phyloP scores from a whole-genome alignment of 2,888 invertebrate genomes.

The Cerastis rubricosa region DNA sequence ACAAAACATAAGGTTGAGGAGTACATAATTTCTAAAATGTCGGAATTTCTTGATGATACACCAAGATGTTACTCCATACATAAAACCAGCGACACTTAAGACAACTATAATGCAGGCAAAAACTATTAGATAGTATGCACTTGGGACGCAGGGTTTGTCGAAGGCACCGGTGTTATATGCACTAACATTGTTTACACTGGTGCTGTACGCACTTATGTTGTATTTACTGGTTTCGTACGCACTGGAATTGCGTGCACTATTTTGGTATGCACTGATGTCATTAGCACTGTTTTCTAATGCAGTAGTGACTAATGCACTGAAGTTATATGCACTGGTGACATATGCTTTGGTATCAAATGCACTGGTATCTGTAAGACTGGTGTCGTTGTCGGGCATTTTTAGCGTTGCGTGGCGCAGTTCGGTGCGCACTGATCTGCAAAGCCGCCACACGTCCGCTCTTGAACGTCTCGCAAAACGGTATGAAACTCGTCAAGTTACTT shows the following conservation, averaged over 20 bases:
- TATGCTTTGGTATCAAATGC: background rate
- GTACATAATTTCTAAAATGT: constrained; percentile 49
- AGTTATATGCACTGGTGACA: background rate
- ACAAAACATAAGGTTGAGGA: constrained; percentile 36
- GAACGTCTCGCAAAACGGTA: background rate
- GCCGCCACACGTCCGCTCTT: constrained; percentile 7
- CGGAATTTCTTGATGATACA: constrained; percentile 31
- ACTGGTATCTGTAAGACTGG: background rate
- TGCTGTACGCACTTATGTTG: background rate
- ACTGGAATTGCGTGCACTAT: background rate
- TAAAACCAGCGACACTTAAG: constrained; percentile 27
- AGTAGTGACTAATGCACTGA: background rate
- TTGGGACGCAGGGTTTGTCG: constrained; percentile 21
- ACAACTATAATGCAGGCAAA: constrained; percentile 35
- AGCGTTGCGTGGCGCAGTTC: background rate
- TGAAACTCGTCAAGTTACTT: constrained; percentile 6
- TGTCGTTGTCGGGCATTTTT: constrained; percentile 12
- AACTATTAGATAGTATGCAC: constrained; percentile 34
- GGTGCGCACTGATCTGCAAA: background rate
- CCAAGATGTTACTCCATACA: constrained; percentile 44
- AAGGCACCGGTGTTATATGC: background rate
- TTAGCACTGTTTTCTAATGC: background rate
- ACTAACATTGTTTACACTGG: background rate
- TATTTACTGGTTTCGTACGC: background rate
- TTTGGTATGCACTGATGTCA: background rate